Base-by-base conservation (phyloP, 2,888 invertebrate species). In the Drosophila atripex region DNA sequence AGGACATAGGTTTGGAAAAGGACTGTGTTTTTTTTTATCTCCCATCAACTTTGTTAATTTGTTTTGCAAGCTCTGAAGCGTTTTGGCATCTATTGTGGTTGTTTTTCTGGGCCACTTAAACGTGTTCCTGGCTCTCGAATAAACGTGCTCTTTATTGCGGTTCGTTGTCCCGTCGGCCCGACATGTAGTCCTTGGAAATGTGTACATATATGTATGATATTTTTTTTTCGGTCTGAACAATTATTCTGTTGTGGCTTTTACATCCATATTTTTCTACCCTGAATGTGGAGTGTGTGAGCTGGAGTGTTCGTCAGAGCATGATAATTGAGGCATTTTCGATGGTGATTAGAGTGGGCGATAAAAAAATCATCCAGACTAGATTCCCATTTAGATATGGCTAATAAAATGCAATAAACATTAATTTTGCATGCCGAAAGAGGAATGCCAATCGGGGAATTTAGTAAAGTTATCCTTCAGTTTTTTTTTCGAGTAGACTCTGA, bases 281-380 rank as follows among this genome's bases (percentile, higher is more conserved):
- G 18, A 16, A 16, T 45, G 45, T 49, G 41, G 46, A 38, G 39
- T 59, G 25, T 39, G 47, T 47, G 41, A n/a, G 43, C 63, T 41
- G 61, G 38, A 73, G 54, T 78, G 86, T 65, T 77, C 77, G 51
- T 71, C 61, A 53, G 66, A 79, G 86, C 76, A 73, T 77, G 69
- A 78, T 86, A 86, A 86, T 84, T 80, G 73, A 75, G 76, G 76
- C 76, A 78, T 50, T 71, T 69, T 54, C 54, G 47, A 68, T 68
- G 68, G 47, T 80, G 80, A 80, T 79, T 78, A 78, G 66, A 47
- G 45, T 16, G 30, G 57, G 45, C 47, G 25, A 61, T 71, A 39
- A 57, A 60, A 57, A 60, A 73, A 35, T 21, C 43, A 18, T 43
- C 43, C 47, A 28, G 30, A 41, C 30, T 35, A 51, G 64, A 64